These are phyloP conservation scores for Grapholita molesta DNA, from an alignment of 1,140 invertebrate genomes.

Conservation along the genomic window DNA sequence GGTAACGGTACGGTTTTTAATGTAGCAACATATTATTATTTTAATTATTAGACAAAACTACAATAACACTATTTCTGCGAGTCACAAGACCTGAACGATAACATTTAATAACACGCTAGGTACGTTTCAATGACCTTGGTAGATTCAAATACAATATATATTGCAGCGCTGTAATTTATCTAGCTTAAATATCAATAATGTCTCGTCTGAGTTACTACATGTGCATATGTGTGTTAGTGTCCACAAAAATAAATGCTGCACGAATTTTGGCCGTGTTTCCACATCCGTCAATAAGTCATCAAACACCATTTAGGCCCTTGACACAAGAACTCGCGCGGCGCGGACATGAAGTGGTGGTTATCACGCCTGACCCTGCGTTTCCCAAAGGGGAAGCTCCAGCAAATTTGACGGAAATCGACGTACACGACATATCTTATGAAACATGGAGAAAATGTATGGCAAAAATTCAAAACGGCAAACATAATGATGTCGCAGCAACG, in stretches of 20 bases:
- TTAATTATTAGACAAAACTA: too few relatives aligned
- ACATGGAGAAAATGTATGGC: slow-evolving; percentile 26
- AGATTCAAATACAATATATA: background rate
- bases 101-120: too few relatives aligned
- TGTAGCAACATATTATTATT: too few relatives aligned
- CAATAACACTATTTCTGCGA: too few relatives aligned
- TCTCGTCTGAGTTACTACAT: background rate
- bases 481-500: background rate
- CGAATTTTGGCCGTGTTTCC: slow-evolving; percentile 71
- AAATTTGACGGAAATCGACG: slow-evolving; percentile 61
- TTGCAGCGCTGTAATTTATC: background rate
- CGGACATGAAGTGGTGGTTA: slow-evolving; percentile 72
- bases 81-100: too few relatives aligned
- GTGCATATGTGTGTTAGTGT: background rate
- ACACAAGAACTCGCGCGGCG: slow-evolving; percentile 62
- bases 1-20: too few relatives aligned
- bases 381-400: slow-evolving; percentile 31
- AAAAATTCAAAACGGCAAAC: background rate
- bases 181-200: background rate
- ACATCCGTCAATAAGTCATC: slow-evolving; percentile 75
- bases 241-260: slow-evolving; percentile 38
- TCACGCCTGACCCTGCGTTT: slow-evolving; percentile 56
- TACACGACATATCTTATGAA: slow-evolving; percentile 47
- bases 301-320: slow-evolving; percentile 72
- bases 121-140: background rate